Evolutionary conservation across 2,797 vertebrate species (phyloP).

Genomic region (Diglossa cyanea): DNA sequence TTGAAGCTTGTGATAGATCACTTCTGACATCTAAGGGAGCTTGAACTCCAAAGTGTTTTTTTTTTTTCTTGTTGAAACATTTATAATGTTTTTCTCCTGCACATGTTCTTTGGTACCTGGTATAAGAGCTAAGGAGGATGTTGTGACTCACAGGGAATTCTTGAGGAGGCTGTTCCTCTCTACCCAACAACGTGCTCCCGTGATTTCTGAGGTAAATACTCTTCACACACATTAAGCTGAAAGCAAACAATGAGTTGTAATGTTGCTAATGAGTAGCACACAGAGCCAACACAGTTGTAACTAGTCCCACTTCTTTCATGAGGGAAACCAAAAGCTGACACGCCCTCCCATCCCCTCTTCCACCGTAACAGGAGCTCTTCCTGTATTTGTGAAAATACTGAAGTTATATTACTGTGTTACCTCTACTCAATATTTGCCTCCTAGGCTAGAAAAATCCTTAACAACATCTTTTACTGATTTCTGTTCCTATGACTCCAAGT

Average conservation of each 20-base stretch:
- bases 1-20: background rate
- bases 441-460: background rate
- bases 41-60: background rate
- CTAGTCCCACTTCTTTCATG: background rate
- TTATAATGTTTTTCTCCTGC: background rate
- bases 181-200: background rate
- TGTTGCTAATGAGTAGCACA: background rate
- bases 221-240: background rate
- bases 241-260: background rate
- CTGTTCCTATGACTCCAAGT: background rate
- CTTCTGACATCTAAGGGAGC: background rate
- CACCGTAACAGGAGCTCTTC: background rate
- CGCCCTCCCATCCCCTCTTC: background rate
- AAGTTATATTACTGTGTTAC: background rate
- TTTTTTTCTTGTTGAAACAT: background rate
- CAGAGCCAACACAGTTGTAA: background rate
- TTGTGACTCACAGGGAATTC: background rate
- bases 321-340: background rate
- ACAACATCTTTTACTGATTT: background rate
- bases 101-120: background rate
- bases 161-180: background rate
- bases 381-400: background rate
- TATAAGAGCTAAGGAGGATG: background rate
- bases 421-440: background rate
- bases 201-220: background rate